Percentiles rank a stretch among this genome's conserved stretches.
These are phyloP conservation scores for Colaptes auratus DNA, from an alignment of 2,113 vertebrate genomes.

Conservation along the genomic window DNA sequence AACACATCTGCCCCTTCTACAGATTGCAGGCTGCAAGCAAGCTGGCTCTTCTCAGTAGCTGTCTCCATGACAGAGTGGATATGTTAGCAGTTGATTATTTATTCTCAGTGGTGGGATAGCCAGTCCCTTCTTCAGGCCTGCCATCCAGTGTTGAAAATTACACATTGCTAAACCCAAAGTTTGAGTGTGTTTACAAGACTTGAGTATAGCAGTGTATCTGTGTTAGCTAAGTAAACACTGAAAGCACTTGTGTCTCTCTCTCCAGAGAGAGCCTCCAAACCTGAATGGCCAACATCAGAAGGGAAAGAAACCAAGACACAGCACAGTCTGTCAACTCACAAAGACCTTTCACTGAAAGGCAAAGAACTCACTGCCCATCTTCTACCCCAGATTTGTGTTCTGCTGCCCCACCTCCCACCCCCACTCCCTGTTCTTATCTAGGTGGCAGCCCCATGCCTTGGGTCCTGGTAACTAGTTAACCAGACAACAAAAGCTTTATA, in stretches of 20 bases:
- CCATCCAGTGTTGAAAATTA: neutral
- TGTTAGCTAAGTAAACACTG: neutral
- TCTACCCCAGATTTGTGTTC: neutral
- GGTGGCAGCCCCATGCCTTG: neutral
- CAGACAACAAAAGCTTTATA: neutral
- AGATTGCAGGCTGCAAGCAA: neutral
- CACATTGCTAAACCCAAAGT: neutral
- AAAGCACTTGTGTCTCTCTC: neutral
- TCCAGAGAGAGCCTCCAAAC: neutral
- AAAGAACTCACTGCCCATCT: neutral
- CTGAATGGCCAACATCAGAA: neutral
- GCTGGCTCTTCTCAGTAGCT: neutral
- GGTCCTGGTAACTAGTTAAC: conserved; percentile 6
- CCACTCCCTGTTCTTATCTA: neutral
- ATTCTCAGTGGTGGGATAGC: neutral
- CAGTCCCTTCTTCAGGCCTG: fast-evolving
- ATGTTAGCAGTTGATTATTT: neutral
- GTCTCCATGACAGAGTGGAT: neutral
- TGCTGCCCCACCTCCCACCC: neutral
- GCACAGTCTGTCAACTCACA: neutral
- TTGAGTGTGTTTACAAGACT: neutral
- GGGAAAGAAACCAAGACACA: neutral
- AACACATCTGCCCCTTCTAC: neutral
- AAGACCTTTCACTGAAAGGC: neutral
- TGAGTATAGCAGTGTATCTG: neutral